Base-by-base conservation (phyloP, 1,140 invertebrate species). In the Oscheius sp. region DNA sequence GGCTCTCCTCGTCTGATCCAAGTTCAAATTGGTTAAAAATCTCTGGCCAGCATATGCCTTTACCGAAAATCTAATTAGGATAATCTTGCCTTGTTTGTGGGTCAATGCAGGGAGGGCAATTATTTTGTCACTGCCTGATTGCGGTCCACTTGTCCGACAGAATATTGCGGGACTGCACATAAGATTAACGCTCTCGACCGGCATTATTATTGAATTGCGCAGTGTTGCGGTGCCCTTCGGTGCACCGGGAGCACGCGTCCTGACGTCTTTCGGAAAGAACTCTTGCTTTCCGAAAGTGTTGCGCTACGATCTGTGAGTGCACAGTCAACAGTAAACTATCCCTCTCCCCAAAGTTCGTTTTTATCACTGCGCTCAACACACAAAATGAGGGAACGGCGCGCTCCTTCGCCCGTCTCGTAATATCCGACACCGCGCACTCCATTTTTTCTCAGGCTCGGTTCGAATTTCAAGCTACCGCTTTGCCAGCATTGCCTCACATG, bases 281-380 rank as follows among this genome's bases (percentile, higher is more conserved):
- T n/a, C n/a, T n/a, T n/a, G n/a, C n/a, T n/a, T n/a, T n/a, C n/a
- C n/a, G n/a, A n/a, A n/a, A n/a, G n/a, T n/a, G n/a, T n/a, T n/a
- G n/a, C n/a, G n/a, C n/a, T n/a, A n/a, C n/a, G n/a, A n/a, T n/a
- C n/a, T n/a, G n/a, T n/a, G n/a, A n/a, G n/a, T n/a, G n/a, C n/a
- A n/a, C 49, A 55, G 49, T 55, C 49, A 55, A 55, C 49, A 55
- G 49, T 26, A 55, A 55, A 55, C 49, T 55, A 55, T 55, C 49
- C 28, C 49, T 55, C 49, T 15, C 49, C 15, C 28, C 49, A 26
- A 55, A 55, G 49, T 55, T 55, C 49, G 49, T 55, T 55, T 42
- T 42, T 55, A 55, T 55, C 15, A 7, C 23, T 26, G 15, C 28
- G 28, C 49, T 55, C 49, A 55, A 55, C n/a, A 55, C 23, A 55